Conservation (phyloP, 1,140 invertebrate species). For the Heterodera carotae region DNA sequence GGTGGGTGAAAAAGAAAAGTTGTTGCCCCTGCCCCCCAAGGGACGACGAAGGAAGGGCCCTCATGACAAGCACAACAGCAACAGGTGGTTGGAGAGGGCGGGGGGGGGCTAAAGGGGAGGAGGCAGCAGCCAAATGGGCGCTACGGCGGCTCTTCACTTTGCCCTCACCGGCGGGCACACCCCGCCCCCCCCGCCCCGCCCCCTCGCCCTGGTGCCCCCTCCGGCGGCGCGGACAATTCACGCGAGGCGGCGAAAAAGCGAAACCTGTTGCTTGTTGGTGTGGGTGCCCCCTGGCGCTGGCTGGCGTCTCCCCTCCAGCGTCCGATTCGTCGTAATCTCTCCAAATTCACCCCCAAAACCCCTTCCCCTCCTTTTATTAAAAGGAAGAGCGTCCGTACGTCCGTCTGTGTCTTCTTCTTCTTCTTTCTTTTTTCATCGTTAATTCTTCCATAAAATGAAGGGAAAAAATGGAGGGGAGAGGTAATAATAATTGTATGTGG, state of each 20-base stretch:
- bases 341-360: neutral
- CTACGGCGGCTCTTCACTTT: too few relatives aligned
- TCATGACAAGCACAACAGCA: neutral
- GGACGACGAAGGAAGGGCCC: neutral
- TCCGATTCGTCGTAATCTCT: neutral
- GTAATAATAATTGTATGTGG: too few relatives aligned
- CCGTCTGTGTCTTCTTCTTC: neutral
- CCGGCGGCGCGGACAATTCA: conserved; percentile 1
- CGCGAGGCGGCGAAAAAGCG: conserved; percentile 10
- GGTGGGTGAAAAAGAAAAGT: neutral
- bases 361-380: neutral
- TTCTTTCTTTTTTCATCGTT: neutral
- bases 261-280: conserved; percentile 2
- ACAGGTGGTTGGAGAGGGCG: neutral
- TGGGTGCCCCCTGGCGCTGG: too few relatives aligned
- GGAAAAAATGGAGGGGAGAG: too few relatives aligned
- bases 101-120: too few relatives aligned
- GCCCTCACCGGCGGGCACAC: too few relatives aligned
- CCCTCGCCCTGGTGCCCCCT: neutral
- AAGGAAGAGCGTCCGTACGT: neutral
- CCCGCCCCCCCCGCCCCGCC: neutral
- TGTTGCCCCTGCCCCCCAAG: too few relatives aligned
- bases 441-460: neutral
- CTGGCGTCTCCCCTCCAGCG: too few relatives aligned
- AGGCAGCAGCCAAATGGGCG: neutral